phyloP scores from a whole-genome alignment of 2,888 invertebrate genomes.

The Xestobium rufovillosum region DNA sequence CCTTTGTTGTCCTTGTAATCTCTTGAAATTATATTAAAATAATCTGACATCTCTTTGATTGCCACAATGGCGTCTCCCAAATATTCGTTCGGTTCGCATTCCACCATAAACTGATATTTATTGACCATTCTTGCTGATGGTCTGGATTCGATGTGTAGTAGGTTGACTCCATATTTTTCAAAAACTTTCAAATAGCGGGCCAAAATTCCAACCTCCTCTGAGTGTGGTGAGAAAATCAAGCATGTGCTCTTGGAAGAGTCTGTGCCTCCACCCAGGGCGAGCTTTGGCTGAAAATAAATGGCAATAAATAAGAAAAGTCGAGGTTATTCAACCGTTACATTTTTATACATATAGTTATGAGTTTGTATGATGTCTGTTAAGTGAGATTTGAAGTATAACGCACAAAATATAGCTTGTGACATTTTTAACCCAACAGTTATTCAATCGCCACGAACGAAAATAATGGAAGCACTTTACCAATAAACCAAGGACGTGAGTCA shows the following conservation, averaged over 20 bases:
- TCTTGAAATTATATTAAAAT: conserved; percentile 82
- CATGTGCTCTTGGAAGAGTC: conserved; percentile 72
- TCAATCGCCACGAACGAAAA: too few relatives aligned
- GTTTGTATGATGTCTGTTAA: too few relatives aligned
- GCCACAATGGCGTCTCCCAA: conserved; percentile 69
- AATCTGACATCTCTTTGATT: conserved; percentile 61
- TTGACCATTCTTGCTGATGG: conserved; percentile 73
- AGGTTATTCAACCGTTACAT: neutral
- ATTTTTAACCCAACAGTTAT: too few relatives aligned
- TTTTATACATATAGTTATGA: too few relatives aligned
- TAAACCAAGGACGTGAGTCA: too few relatives aligned
- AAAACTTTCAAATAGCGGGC: conserved; percentile 85
- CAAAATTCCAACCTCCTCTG: conserved; percentile 77
- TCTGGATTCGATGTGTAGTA: conserved; percentile 88
- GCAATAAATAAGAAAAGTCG: neutral
- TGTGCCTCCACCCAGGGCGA: conserved; percentile 70
- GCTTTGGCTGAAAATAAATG: conserved; percentile 57
- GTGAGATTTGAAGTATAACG: too few relatives aligned
- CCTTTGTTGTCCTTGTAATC: conserved; percentile 77
- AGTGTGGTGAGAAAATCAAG: conserved; percentile 79
- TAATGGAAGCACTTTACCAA: too few relatives aligned
- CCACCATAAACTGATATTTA: conserved; percentile 89
- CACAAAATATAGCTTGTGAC: too few relatives aligned
- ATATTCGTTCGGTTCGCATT: conserved; percentile 75
- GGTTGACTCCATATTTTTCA: conserved; percentile 70